Evolutionary conservation across 2,888 invertebrate genomes (phyloP).

Genomic region (Margaritifera margaritifera): DNA sequence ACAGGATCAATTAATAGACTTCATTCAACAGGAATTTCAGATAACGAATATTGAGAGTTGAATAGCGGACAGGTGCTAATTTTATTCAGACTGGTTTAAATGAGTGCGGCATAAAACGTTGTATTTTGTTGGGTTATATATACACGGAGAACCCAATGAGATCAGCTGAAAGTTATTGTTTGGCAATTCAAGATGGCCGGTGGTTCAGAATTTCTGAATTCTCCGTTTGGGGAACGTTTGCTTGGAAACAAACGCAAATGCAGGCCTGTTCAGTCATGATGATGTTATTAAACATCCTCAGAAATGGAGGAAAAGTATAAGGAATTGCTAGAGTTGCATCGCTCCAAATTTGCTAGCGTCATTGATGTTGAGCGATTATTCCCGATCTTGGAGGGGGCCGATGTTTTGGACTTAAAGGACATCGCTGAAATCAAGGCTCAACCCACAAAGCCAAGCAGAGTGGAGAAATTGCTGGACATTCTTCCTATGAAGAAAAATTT

Average conservation of each 20-base stretch:
- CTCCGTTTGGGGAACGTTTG: conserved; percentile 6
- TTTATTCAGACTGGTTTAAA: too few species aligned
- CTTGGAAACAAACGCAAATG: background rate
- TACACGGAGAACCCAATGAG: too few species aligned
- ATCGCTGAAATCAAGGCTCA: conserved; percentile 55
- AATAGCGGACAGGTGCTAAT: too few species aligned
- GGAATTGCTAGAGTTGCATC: conserved; percentile 57
- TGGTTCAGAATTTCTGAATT: conserved; percentile 2
- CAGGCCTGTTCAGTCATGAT: background rate
- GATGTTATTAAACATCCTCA: conserved; percentile 1
- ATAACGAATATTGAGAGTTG: too few species aligned
- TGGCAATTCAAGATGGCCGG: conserved; percentile 45
- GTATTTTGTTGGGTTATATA: too few species aligned
- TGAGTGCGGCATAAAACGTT: too few species aligned
- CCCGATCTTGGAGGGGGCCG: conserved; percentile 52
- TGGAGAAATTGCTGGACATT: conserved; percentile 59
- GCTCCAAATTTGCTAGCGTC: conserved; percentile 50
- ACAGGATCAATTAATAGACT: too few species aligned
- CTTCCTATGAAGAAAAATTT: conserved; percentile 52
- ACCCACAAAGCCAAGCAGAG: conserved; percentile 47
- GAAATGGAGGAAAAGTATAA: conserved; percentile 58
- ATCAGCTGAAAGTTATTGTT: conserved; percentile 15
- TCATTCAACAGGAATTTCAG: too few species aligned
- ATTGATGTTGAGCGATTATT: conserved; percentile 54
- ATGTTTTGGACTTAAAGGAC: conserved; percentile 49